phyloP scores from a whole-genome alignment of 2,797 vertebrate species.

The Rhincodon typus region DNA sequence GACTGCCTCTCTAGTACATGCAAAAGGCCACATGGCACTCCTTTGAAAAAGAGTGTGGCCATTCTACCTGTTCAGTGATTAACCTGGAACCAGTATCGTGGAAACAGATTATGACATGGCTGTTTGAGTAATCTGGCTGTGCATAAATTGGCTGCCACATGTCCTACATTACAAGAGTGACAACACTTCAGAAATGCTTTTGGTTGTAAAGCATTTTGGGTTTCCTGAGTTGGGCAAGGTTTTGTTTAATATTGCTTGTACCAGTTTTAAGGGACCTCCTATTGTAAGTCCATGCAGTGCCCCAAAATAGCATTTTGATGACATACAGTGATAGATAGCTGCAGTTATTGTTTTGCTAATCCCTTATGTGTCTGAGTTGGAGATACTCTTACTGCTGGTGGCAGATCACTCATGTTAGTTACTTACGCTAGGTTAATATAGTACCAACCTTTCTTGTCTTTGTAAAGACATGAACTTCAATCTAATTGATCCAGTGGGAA shows the following conservation, averaged over 20 bases:
- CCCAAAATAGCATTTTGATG: not conserved
- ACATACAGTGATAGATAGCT: not conserved
- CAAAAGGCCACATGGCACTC: not conserved
- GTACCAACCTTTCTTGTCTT: not conserved
- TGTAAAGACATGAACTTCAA: not conserved
- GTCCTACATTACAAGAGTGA: no score
- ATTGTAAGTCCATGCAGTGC: no score
- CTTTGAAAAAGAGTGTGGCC: not conserved
- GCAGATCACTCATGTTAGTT: not conserved
- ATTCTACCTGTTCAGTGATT: not conserved
- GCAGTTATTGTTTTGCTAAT: not conserved
- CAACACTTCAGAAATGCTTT: no score
- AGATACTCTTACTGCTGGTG: not conserved
- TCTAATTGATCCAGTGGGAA: not conserved
- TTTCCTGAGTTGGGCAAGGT: not conserved
- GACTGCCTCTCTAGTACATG: not conserved
- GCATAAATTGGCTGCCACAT: no score
- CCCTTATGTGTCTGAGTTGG: not conserved
- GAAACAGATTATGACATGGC: no score
- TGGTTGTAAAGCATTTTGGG: no score
- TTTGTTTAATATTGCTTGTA: no score
- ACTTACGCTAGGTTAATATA: not conserved
- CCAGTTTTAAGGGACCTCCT: no score
- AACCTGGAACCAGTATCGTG: no score
- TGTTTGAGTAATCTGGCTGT: not conserved